Evolutionary conservation across 37 sponge, comb jelly and placozoan genomes (phyloP).

Genomic region (Mnemiopsis leidyi): DNA sequence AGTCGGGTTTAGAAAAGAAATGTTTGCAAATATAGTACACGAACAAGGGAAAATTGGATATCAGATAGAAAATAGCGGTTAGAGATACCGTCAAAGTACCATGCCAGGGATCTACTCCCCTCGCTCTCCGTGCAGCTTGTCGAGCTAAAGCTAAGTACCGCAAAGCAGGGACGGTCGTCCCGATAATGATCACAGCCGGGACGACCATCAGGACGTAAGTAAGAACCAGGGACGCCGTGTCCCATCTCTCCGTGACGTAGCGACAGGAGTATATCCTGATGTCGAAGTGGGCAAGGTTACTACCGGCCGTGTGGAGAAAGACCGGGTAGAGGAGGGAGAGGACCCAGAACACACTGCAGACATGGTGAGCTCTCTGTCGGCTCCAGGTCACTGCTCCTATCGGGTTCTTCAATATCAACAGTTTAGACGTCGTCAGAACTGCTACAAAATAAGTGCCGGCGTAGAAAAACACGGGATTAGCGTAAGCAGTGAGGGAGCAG

Average conservation of each 20-base stretch:
- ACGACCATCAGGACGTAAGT: not conserved
- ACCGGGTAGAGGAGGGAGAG: not conserved
- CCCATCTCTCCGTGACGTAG: not conserved
- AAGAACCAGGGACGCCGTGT: not conserved
- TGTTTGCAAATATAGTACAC: not conserved
- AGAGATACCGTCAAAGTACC: not conserved
- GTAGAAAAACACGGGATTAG: not conserved
- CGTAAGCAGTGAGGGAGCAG: not conserved
- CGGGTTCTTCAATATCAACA: not conserved
- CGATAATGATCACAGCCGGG: not conserved
- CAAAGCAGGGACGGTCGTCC: not conserved
- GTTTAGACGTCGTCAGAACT: not conserved
- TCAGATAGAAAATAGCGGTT: not conserved
- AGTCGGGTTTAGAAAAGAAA: not conserved
- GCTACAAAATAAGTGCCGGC: not conserved
- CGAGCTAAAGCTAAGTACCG: not conserved
- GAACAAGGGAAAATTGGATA: not conserved
- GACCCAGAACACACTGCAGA: not conserved
- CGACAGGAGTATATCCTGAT: not conserved
- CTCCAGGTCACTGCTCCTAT: not conserved
- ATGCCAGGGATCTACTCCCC: not conserved
- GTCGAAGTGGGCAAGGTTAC: not conserved
- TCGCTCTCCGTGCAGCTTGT: not conserved
- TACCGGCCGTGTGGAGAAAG: not conserved
- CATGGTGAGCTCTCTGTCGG: not conserved